Evolutionary conservation across 2,797 vertebrate species (phyloP).

Genomic region (Dermochelys coriacea): DNA sequence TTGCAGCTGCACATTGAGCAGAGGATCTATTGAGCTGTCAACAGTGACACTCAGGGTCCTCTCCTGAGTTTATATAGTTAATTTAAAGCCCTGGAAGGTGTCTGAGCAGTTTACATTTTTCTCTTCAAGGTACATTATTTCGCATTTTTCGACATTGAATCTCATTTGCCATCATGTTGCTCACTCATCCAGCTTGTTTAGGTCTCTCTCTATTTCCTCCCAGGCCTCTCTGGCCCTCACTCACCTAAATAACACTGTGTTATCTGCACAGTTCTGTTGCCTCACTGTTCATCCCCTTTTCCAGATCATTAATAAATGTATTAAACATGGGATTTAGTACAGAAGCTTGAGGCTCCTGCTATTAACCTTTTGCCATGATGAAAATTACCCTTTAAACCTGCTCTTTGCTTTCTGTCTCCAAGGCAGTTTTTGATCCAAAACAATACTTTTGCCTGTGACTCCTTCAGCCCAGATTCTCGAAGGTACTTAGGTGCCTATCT

Average conservation of each 20-base stretch:
- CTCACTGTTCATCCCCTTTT: neutral
- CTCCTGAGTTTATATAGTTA: too few species aligned
- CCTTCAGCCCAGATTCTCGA: neutral
- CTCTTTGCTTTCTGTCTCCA: too few species aligned
- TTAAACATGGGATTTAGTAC: neutral
- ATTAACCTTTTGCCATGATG: too few species aligned
- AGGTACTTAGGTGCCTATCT: neutral
- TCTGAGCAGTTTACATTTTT: neutral
- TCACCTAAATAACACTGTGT: neutral
- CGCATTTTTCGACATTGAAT: neutral
- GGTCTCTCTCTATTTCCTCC: neutral
- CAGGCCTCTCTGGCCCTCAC: neutral
- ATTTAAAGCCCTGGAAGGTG: too few species aligned
- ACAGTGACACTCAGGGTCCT: too few species aligned
- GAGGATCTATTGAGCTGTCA: too few species aligned
- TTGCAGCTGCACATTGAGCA: too few species aligned
- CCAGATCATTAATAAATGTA: neutral
- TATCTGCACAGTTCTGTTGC: neutral
- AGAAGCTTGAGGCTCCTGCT: neutral
- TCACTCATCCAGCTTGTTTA: neutral
- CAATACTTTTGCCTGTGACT: neutral
- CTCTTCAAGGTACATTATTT: neutral
- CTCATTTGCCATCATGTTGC: neutral
- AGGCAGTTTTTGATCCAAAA: neutral
- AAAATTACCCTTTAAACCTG: too few species aligned